These are phyloP conservation scores for Saguinus imperator DNA, from an alignment of 2,113 vertebrate species.

Conservation along the genomic window DNA sequence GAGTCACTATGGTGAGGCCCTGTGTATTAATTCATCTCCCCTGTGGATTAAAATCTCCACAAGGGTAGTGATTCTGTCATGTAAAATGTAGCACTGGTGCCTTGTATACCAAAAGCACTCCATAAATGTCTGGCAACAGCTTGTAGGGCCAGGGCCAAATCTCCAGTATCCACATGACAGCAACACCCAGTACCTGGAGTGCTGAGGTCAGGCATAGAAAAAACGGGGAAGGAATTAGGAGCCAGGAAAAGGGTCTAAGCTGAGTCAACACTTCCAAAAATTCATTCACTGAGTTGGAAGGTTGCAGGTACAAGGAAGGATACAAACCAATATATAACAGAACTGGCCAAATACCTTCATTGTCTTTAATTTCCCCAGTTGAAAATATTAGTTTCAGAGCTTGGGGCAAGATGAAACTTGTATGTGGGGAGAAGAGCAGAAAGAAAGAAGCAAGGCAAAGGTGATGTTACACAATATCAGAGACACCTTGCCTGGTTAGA, in stretches of 20 bases:
- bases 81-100: not conserved
- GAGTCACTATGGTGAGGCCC: fast-evolving
- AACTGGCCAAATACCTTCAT: not conserved
- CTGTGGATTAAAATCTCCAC: not conserved
- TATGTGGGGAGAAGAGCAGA: not conserved
- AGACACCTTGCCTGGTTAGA: not conserved
- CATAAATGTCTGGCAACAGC: not conserved
- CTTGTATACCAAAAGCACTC: not conserved
- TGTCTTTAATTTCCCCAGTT: not conserved
- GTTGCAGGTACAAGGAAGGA: not conserved
- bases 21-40: not conserved
- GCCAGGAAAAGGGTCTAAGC: not conserved
- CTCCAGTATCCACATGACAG: not conserved
- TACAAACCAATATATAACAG: not conserved
- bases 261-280: not conserved
- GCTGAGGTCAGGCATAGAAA: not conserved
- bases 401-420: not conserved
- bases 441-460: not conserved
- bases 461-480: not conserved
- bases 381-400: not conserved
- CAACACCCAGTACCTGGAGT: not conserved
- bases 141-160: not conserved
- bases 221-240: not conserved
- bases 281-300: not conserved
- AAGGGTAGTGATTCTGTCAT: not conserved